Conservation (phyloP, 2,113 vertebrate genomes). For the Plotosus lineatus region DNA sequence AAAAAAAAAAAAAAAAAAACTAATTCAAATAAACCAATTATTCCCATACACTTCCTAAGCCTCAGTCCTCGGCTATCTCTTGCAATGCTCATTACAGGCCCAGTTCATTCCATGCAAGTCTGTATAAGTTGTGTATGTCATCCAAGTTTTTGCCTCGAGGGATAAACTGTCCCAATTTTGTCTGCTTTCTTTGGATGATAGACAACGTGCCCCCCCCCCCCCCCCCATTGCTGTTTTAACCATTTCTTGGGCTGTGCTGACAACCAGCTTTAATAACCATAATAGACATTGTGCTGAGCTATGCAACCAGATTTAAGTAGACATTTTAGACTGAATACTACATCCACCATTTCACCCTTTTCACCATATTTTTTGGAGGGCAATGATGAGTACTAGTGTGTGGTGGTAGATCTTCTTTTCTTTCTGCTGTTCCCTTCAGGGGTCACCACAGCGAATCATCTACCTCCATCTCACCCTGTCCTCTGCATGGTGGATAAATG, state of each 20-base stretch:
- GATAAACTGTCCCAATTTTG: conserved; percentile 7
- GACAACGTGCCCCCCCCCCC: background rate
- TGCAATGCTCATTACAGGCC: background rate
- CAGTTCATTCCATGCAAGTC: background rate
- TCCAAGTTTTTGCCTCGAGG: conserved; percentile 20
- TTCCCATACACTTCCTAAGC: background rate
- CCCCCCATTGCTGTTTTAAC: background rate
- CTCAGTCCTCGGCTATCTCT: background rate
- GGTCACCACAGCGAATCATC: too few relatives aligned
- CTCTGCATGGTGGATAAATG: too few relatives aligned
- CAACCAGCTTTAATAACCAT: conserved; percentile 22
- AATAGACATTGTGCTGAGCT: too few relatives aligned
- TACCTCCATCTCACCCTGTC: too few relatives aligned
- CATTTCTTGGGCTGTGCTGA: background rate
- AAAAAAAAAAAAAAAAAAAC: too few relatives aligned
- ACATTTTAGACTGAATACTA: conserved; percentile 8
- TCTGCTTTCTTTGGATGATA: conserved; percentile 7
- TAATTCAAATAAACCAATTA: conserved; percentile 14
- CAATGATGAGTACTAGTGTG: background rate
- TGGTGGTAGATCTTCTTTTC: too few relatives aligned
- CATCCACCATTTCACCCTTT: background rate
- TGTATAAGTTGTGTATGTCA: conserved; percentile 21
- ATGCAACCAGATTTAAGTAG: too few relatives aligned
- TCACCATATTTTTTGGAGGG: background rate
- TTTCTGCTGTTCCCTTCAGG: too few relatives aligned